phyloP scores from a whole-genome alignment of 2,797 vertebrate species.

The Pangasius sanitwongsei region DNA sequence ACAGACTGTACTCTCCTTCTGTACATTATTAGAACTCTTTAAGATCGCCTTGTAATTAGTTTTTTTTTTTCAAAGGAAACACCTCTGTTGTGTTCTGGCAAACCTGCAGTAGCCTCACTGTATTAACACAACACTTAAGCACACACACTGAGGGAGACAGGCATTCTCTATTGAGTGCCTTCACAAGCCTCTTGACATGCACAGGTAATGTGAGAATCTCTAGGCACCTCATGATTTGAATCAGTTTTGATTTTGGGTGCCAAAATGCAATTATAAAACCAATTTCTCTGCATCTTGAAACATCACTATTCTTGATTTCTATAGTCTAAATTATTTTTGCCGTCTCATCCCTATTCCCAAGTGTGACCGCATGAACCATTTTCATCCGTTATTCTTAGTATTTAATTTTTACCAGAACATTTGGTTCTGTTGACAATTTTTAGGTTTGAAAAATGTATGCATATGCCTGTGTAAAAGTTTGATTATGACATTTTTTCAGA shows the following conservation, averaged over 20 bases:
- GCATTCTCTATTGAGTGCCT: background rate
- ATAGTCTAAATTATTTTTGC: background rate
- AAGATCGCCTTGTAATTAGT: background rate
- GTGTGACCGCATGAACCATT: background rate
- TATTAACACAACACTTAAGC: background rate
- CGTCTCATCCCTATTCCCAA: background rate
- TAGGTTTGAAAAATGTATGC: no score
- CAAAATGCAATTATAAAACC: background rate
- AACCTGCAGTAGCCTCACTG: background rate
- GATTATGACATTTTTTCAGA: background rate
- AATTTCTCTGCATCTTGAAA: background rate
- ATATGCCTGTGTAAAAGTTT: background rate
- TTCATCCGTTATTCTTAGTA: background rate
- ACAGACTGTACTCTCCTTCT: background rate
- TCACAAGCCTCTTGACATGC: background rate
- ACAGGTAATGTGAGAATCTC: background rate
- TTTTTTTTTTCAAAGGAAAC: background rate
- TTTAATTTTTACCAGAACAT: background rate
- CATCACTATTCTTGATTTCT: background rate
- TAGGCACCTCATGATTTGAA: background rate
- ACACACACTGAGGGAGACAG: background rate
- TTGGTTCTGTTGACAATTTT: background rate
- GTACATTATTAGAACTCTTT: background rate
- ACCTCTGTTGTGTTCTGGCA: background rate
- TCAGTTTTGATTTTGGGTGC: background rate